These are phyloP conservation scores for Zaprionus africanus DNA, from an alignment of 1,140 invertebrate genomes.

Conservation along the genomic window DNA sequence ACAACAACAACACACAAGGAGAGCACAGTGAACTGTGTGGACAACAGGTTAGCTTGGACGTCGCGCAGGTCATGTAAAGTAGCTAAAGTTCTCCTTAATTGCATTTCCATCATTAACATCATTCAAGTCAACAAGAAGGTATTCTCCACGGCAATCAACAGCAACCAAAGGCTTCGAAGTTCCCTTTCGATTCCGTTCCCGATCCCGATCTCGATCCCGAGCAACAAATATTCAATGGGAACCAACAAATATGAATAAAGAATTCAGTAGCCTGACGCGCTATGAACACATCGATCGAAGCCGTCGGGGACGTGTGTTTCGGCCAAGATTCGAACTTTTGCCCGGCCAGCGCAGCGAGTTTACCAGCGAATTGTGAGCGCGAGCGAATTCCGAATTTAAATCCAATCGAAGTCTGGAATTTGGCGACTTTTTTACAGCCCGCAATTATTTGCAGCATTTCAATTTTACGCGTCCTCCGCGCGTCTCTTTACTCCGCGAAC, in stretches of 20 bases:
- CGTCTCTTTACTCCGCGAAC: not conserved
- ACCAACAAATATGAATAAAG: not conserved
- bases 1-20: not conserved
- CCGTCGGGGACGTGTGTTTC: not conserved
- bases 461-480: conserved; percentile 39
- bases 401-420: not conserved
- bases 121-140: not conserved
- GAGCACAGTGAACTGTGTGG: not conserved
- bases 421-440: conserved; percentile 49
- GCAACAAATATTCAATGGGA: not conserved
- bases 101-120: conserved; percentile 3
- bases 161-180: not conserved
- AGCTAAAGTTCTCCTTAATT: not conserved
- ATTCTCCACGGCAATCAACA: not conserved
- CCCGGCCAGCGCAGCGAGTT: not conserved
- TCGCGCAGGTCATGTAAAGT: not conserved
- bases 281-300: not conserved
- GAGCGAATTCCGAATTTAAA: not conserved
- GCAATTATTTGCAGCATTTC: conserved; percentile 78
- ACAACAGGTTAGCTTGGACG: not conserved
- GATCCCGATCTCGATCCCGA: too few species aligned
- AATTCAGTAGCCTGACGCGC: too few species aligned
- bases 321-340: not conserved
- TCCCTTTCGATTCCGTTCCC: too few species aligned
- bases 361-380: not conserved